phyloP scores from a whole-genome alignment of 2,113 vertebrate genomes.

The Campylorhamphus procurvoides region DNA sequence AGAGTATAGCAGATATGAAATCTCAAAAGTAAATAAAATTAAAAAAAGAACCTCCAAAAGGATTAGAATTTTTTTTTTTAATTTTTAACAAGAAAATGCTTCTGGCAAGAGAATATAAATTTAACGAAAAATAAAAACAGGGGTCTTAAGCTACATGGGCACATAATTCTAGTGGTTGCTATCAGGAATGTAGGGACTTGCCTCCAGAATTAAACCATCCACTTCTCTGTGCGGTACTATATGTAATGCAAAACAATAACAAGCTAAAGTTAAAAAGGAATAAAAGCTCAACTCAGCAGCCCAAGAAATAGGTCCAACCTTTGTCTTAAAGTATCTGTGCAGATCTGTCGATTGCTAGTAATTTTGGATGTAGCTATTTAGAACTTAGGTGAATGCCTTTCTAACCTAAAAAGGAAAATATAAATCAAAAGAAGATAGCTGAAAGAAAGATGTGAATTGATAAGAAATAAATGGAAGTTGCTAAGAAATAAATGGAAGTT shows the following conservation, averaged over 20 bases:
- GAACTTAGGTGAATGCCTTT: neutral
- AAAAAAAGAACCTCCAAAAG: neutral
- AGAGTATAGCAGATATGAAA: slow-evolving; percentile 70
- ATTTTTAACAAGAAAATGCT: slow-evolving; percentile 48
- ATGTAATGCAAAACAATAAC: neutral
- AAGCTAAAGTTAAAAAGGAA: neutral
- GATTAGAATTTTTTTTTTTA: slow-evolving; percentile 49
- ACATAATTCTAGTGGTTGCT: neutral
- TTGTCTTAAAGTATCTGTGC: neutral
- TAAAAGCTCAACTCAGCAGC: neutral
- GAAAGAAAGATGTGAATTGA: neutral
- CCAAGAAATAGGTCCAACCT: neutral
- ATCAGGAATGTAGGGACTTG: neutral
- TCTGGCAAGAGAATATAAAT: neutral
- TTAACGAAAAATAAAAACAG: neutral
- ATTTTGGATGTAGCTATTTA: neutral
- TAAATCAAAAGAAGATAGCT: neutral
- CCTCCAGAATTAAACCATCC: neutral
- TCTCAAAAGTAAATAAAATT: slow-evolving; percentile 1
- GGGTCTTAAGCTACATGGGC: neutral
- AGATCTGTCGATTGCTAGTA: neutral
- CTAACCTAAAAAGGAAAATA: neutral
- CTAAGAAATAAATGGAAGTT: neutral
- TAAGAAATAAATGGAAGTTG: neutral
- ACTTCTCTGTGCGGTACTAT: neutral